Conservation (phyloP, 2,797 vertebrate species). For the Molossus molossus region DNA sequence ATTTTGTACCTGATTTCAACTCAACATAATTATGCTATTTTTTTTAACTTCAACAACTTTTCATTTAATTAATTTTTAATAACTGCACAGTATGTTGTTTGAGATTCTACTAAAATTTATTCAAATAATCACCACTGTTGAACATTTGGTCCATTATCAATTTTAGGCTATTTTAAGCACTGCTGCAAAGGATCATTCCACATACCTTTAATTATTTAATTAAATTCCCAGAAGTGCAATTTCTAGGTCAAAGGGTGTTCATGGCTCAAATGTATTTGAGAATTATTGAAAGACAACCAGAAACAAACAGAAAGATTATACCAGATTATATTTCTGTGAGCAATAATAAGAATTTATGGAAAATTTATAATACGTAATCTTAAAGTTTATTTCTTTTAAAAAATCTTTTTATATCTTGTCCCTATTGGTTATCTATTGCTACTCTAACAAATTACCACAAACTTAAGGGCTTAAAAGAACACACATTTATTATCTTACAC, state of each 20-base stretch:
- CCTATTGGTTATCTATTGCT: conserved; percentile 41
- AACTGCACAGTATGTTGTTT: not conserved
- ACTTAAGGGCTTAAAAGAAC: not conserved
- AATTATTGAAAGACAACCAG: conserved; percentile 11
- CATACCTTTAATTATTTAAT: conserved; percentile 37
- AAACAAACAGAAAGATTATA: not conserved
- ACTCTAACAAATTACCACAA: not conserved
- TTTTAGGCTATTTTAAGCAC: not conserved
- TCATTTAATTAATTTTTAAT: conserved; percentile 50
- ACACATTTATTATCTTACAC: not conserved
- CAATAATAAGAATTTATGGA: not conserved
- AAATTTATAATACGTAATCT: not conserved
- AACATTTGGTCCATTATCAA: conserved; percentile 27
- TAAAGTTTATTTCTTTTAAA: not conserved
- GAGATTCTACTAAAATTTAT: not conserved
- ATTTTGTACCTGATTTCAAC: conserved; percentile 19
- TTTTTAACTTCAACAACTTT: conserved; percentile 3
- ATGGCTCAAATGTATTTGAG: conserved; percentile 48
- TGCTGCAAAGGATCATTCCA: not conserved
- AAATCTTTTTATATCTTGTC: not conserved
- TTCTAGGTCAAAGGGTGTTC: not conserved
- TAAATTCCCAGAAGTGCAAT: not conserved
- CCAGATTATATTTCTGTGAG: not conserved
- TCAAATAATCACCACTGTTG: not conserved
- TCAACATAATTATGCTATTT: not conserved